Evolutionary conservation across 2,888 invertebrate species (phyloP).

Genomic region (Halocaridina rubra): DNA sequence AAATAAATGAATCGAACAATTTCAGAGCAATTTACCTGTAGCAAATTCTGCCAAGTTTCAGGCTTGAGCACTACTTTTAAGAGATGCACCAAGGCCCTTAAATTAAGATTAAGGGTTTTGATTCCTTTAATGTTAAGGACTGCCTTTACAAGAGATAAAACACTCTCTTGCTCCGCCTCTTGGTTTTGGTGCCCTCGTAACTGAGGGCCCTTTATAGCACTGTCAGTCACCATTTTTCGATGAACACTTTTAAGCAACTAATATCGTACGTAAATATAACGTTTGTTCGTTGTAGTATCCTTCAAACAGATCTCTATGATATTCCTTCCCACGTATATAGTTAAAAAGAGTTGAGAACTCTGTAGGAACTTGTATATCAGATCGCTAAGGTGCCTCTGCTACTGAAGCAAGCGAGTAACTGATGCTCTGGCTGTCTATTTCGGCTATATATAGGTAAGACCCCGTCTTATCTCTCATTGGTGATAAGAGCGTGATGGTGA

Average conservation of each 20-base stretch:
- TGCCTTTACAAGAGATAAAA: conserved; percentile 35
- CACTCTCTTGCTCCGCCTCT: conserved; percentile 23
- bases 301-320: neutral
- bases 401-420: neutral
- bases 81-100: conserved; percentile 52
- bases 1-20: no score
- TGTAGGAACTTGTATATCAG: neutral
- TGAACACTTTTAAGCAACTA: no score
- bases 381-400: neutral
- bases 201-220: neutral
- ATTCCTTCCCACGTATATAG: no score
- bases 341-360: no score
- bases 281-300: neutral
- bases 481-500: neutral
- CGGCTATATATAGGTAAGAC: neutral
- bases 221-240: neutral
- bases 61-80: conserved; percentile 49
- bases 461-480: neutral
- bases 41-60: conserved; percentile 46
- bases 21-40: conserved; percentile 42
- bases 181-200: neutral
- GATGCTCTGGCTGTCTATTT: neutral
- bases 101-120: conserved; percentile 43
- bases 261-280: no score
- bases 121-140: conserved; percentile 40